phyloP scores from a whole-genome alignment of 2,888 invertebrate genomes.

The Nebria brevicollis region DNA sequence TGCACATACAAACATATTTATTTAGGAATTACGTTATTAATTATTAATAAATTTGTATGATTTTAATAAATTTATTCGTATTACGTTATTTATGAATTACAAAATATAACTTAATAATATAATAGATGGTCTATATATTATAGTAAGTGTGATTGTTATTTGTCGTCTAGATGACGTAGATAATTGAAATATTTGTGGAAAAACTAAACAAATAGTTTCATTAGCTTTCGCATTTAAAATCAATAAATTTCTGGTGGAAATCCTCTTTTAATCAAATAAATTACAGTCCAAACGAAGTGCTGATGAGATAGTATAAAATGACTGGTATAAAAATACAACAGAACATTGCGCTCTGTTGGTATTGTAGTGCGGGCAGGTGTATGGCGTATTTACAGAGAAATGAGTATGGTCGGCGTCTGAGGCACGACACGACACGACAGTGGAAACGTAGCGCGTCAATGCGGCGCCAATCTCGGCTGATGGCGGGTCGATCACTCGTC shows the following conservation, averaged over 20 bases:
- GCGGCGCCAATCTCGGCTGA: constrained; percentile 16
- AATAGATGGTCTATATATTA: too few relatives aligned
- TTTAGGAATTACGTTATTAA: neutral
- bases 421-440: neutral
- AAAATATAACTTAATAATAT: too few relatives aligned
- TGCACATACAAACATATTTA: neutral
- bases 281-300: neutral
- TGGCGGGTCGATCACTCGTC: constrained; percentile 21
- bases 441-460: constrained; percentile 6
- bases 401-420: constrained; percentile 11
- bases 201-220: too few relatives aligned
- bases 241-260: neutral
- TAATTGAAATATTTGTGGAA: too few relatives aligned
- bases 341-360: neutral
- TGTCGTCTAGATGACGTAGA: too few relatives aligned
- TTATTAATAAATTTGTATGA: neutral
- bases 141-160: too few relatives aligned
- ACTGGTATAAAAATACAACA: neutral
- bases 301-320: constrained; percentile 1
- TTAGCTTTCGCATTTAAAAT: neutral
- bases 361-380: neutral
- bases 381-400: neutral
- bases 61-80: neutral
- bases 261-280: neutral
- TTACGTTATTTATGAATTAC: too few relatives aligned